phyloP scores from a whole-genome alignment of 2,797 vertebrate species.

The Salmo trutta region DNA sequence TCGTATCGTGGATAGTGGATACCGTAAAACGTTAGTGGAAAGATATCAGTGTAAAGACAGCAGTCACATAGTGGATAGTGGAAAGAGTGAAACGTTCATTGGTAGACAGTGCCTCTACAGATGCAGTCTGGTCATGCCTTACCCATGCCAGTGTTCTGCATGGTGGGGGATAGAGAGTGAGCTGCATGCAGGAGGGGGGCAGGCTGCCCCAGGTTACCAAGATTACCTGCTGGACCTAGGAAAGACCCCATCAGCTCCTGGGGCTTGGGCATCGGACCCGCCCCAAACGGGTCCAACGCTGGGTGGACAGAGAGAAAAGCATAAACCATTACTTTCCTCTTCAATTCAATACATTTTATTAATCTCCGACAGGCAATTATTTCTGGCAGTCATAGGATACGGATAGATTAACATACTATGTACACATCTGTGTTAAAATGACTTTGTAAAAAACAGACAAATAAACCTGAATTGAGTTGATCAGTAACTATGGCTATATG shows the following conservation, averaged over 20 bases:
- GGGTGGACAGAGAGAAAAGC: constrained; percentile 42
- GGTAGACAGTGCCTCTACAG: neutral
- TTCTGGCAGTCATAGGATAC: too few relatives aligned
- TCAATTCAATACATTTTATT: neutral
- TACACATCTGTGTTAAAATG: neutral
- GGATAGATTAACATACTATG: neutral
- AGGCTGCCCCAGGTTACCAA: constrained; percentile 77
- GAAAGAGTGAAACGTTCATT: neutral
- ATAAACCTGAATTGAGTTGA: neutral
- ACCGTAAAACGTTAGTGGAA: too few relatives aligned
- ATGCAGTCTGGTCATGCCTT: constrained; percentile 68
- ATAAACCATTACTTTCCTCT: neutral
- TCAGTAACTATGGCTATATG: neutral
- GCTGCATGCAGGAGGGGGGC: constrained; percentile 91
- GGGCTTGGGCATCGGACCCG: constrained; percentile 83
- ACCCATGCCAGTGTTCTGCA: constrained; percentile 82
- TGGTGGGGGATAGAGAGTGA: constrained; percentile 88
- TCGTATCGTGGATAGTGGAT: too few relatives aligned
- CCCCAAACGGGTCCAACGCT: constrained; percentile 89
- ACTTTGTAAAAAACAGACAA: neutral
- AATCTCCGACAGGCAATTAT: neutral
- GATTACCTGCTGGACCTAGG: constrained; percentile 72
- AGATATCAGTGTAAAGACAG: too few relatives aligned
- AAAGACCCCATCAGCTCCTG: constrained; percentile 91
- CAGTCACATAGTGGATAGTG: too few relatives aligned